Evolutionary conservation across 2,797 vertebrate genomes (phyloP).

Genomic region (Erethizon dorsatum): DNA sequence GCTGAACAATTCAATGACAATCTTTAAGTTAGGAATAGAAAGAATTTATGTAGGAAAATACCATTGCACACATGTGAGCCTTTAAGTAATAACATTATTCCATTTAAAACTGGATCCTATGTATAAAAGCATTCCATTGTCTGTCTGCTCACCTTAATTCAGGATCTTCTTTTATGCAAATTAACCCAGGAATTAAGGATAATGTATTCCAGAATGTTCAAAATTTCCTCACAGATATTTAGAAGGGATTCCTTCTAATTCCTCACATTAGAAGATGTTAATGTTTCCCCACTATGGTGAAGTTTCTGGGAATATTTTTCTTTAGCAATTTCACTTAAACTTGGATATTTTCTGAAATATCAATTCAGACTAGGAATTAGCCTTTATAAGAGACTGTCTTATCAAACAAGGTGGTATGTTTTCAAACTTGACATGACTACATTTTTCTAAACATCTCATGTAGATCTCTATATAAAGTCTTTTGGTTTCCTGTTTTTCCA

Average conservation of each 20-base stretch:
- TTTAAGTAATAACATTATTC: not conserved
- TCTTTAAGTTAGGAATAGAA: not conserved
- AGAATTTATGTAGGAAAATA: not conserved
- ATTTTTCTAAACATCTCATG: not conserved
- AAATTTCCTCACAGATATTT: not conserved
- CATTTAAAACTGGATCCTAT: not conserved
- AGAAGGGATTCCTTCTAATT: not conserved
- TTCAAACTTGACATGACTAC: not conserved
- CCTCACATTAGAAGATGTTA: not conserved
- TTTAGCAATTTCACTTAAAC: not conserved
- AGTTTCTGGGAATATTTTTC: not conserved
- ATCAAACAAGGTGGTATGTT: not conserved
- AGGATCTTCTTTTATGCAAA: not conserved
- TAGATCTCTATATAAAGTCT: not conserved
- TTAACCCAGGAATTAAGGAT: not conserved
- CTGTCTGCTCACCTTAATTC: not conserved
- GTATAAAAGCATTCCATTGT: not conserved
- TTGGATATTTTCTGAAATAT: conserved; percentile 11
- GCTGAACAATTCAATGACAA: not conserved
- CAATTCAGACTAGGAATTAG: not conserved
- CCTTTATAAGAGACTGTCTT: not conserved
- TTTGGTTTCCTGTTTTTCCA: not conserved
- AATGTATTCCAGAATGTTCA: not conserved
- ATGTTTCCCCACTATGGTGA: not conserved
- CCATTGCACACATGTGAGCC: not conserved